Percentiles rank a stretch among this genome's conserved stretches.
Conservation (phyloP, 2,797 vertebrate genomes). For the Acanthurus leucopareius region DNA sequence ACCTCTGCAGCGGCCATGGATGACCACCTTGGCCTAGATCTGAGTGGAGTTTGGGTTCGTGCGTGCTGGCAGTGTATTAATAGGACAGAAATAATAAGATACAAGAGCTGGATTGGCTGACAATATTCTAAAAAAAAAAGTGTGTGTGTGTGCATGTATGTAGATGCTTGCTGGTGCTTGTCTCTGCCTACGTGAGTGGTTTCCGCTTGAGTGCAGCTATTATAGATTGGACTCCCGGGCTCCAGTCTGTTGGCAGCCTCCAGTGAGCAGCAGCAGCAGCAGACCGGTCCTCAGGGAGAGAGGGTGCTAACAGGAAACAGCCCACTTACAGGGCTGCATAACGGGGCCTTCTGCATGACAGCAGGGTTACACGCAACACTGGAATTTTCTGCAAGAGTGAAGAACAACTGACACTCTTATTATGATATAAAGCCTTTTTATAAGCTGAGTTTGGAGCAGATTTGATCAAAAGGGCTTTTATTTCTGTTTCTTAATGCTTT, state of each 20-base stretch:
- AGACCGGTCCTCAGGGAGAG: constrained; percentile 46
- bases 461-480: neutral
- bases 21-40: constrained; percentile 71
- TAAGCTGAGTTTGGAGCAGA: neutral
- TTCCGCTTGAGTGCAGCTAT: constrained; percentile 67
- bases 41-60: constrained; percentile 29
- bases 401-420: constrained; percentile 25
- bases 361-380: constrained; percentile 20
- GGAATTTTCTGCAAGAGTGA: neutral
- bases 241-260: constrained; percentile 53
- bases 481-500: neutral
- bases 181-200: constrained; percentile 49
- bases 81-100: constrained; percentile 4
- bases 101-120: neutral
- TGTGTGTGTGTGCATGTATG: constrained; percentile 8
- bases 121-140: neutral
- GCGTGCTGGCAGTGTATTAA: neutral
- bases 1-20: constrained; percentile 47
- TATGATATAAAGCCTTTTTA: neutral
- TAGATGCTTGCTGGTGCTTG: constrained; percentile 36
- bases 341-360: constrained; percentile 36
- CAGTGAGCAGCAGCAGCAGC: constrained; percentile 48
- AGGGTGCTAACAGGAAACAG: constrained; percentile 41
- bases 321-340: constrained; percentile 30
- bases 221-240: constrained; percentile 52